Evolutionary conservation across 2,797 vertebrate genomes (phyloP).

Genomic region (Microctenopoma stevenorrisi): DNA sequence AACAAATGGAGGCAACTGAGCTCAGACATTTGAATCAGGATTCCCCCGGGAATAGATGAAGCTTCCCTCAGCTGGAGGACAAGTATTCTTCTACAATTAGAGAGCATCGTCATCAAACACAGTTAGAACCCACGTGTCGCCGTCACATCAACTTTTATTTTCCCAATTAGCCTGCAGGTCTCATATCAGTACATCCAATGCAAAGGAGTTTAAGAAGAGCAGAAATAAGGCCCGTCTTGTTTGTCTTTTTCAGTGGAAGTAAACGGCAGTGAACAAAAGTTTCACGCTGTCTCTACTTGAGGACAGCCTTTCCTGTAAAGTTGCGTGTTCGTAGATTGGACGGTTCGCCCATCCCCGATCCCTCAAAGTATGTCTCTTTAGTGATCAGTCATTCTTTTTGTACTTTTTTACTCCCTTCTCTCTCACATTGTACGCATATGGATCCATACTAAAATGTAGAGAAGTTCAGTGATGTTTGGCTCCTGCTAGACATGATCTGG

Average conservation of each 20-base stretch:
- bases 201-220: conserved; percentile 4
- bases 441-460: conserved; percentile 52
- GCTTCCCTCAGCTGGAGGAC: conserved; percentile 11
- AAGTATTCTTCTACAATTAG: conserved; percentile 20
- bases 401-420: conserved; percentile 80
- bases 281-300: conserved; percentile 39
- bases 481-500: conserved; percentile 20
- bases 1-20: conserved; percentile 20
- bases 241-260: conserved; percentile 66
- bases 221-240: conserved; percentile 33
- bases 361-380: conserved; percentile 53
- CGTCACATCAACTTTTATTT: conserved; percentile 27
- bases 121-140: conserved; percentile 25
- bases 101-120: conserved; percentile 36
- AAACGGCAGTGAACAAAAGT: conserved; percentile 47
- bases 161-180: conserved; percentile 49
- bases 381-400: conserved; percentile 72
- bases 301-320: conserved; percentile 48
- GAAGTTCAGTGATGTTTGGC: conserved; percentile 54
- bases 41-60: conserved; percentile 14
- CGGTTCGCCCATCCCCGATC: conserved; percentile 31
- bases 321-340: conserved; percentile 56
- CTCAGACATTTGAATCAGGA: conserved; percentile 17
- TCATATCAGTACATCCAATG: conserved; percentile 62
- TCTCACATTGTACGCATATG: conserved; percentile 48